A percentile compares a stretch with the other conserved stretches of the same genome.
Evolutionary conservation across 2,113 vertebrate genomes (phyloP).

Genomic region (Progne subis): DNA sequence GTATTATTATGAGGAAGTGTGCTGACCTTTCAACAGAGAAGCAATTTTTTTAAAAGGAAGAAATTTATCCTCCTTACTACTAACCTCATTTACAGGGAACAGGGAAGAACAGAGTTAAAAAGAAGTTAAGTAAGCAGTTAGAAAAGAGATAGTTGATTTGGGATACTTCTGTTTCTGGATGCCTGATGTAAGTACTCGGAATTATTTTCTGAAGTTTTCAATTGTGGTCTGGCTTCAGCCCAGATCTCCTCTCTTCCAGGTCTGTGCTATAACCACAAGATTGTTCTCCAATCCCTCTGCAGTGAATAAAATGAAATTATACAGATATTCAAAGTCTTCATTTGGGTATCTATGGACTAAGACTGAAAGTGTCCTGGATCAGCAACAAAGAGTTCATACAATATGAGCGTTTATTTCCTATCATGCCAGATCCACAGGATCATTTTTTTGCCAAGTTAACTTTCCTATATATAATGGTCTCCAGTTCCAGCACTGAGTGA

Average conservation of each 20-base stretch:
- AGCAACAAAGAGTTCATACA: constrained; percentile 15
- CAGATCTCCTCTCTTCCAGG: background rate
- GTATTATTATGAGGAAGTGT: background rate
- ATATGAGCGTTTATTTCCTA: background rate
- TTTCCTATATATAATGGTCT: constrained; percentile 26
- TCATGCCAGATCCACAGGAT: background rate
- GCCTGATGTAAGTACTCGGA: background rate
- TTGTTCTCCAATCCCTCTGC: background rate
- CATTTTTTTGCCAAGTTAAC: background rate
- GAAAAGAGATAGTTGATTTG: background rate
- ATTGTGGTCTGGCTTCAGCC: constrained; percentile 29
- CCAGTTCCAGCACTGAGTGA: constrained; percentile 1
- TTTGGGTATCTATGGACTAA: background rate
- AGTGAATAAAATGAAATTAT: constrained; percentile 37
- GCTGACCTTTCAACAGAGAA: background rate
- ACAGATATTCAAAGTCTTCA: constrained; percentile 23
- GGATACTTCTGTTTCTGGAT: background rate
- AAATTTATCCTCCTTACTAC: background rate
- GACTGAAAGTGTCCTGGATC: constrained; percentile 44
- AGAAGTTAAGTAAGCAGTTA: background rate
- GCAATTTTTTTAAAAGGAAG: background rate
- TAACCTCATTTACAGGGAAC: background rate
- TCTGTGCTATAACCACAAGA: constrained; percentile 6
- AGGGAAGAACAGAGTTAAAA: background rate
- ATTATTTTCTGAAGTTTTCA: constrained; percentile 42